These are phyloP conservation scores for Tetramorium bicarinatum DNA, from an alignment of 2,888 invertebrate species.

Conservation along the genomic window DNA sequence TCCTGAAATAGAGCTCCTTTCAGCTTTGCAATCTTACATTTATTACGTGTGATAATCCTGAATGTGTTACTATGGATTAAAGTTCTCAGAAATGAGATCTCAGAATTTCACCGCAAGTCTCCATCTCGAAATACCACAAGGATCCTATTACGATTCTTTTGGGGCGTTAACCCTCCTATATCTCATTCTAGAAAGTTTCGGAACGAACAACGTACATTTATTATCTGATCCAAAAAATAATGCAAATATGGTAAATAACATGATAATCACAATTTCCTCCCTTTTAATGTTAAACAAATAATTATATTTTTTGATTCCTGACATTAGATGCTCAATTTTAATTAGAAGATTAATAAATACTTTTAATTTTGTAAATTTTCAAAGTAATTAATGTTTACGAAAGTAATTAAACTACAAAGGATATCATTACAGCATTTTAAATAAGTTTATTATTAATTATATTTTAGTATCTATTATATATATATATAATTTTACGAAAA, in stretches of 20 bases:
- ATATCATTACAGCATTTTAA: neutral
- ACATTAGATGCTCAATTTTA: neutral
- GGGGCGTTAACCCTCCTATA: slow-evolving; percentile 22
- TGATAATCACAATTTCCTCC: too few relatives aligned
- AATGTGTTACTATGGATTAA: neutral
- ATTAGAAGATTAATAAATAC: neutral
- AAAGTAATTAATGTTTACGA: neutral
- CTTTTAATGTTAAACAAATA: neutral
- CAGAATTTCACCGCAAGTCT: neutral
- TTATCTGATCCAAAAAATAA: neutral
- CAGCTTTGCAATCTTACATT: neutral
- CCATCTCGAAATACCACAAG: slow-evolving; percentile 15
- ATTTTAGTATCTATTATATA: neutral
- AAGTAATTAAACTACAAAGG: neutral
- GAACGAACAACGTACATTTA: neutral
- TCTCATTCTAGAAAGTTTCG: neutral
- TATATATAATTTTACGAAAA: neutral
- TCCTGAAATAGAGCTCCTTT: neutral
- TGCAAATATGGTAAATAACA: neutral
- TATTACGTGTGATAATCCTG: neutral
- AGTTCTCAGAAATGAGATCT: neutral
- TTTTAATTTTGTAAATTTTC: neutral
- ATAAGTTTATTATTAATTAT: neutral
- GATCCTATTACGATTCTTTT: slow-evolving; percentile 27
- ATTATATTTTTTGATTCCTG: neutral